These are phyloP conservation scores for Isaurus tuberculatus DNA, from an alignment of 92 coral and sea anemone species.

Conservation along the genomic window DNA sequence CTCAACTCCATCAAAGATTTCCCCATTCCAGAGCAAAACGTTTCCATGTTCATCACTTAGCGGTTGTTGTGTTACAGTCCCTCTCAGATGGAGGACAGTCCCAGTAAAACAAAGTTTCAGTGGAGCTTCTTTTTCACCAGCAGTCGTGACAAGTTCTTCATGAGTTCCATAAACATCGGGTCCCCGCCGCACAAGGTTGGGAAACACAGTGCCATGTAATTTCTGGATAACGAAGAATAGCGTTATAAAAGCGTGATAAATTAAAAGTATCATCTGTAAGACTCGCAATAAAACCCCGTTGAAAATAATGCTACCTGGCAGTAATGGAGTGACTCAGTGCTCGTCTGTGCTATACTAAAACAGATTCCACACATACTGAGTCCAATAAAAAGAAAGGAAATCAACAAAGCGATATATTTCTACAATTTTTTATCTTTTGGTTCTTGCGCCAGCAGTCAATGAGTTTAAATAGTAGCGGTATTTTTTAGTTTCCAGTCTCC, in stretches of 20 bases:
- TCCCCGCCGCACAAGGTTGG: constrained; percentile 83
- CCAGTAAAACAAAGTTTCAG: constrained; percentile 57
- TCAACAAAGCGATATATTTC: no score
- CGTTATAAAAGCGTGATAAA: background rate
- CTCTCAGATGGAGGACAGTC: constrained; percentile 90
- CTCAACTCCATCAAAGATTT: constrained; percentile 90
- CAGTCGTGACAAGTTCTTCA: constrained; percentile 17
- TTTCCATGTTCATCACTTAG: constrained; percentile 73
- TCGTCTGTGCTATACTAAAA: constrained; percentile 60
- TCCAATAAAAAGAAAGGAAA: background rate
- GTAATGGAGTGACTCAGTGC: constrained; percentile 14
- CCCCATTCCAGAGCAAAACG: constrained; percentile 95
- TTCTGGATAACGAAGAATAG: constrained; percentile 32
- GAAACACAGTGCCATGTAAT: constrained; percentile 54
- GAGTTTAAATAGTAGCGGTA: background rate
- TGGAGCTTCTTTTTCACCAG: background rate
- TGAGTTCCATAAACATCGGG: constrained; percentile 68
- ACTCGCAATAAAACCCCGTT: no score
- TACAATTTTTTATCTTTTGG: background rate
- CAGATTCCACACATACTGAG: constrained; percentile 80
- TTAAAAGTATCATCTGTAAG: no score
- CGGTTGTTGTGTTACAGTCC: constrained; percentile 85
- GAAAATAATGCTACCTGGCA: background rate
- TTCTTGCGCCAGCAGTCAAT: constrained; percentile 39
- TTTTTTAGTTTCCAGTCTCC: constrained; percentile 7